A percentile compares a stretch with the other conserved stretches of the same genome.
Conservation (phyloP, 2,888 invertebrate genomes). For the Chamaedrilus cognettii region DNA sequence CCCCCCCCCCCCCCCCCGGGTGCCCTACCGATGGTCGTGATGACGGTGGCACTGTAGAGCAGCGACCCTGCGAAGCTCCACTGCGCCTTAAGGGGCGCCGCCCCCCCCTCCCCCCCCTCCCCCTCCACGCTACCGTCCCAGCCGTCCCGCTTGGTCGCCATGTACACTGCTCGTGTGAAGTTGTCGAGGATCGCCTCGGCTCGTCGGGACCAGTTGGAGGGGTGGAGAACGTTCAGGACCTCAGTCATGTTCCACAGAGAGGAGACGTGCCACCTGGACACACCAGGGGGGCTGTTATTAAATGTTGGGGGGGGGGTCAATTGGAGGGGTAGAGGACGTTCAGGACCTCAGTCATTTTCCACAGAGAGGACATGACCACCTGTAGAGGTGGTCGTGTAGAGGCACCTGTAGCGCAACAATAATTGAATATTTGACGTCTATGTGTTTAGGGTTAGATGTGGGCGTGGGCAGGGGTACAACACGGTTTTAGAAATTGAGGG, state of each 20-base stretch:
- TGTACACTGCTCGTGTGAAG: conserved; percentile 73
- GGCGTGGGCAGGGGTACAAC: no score
- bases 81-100: conserved; percentile 68
- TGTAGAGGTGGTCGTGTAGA: no score
- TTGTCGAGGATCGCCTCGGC: conserved; percentile 76
- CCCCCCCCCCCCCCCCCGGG: neutral
- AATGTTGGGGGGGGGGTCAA: no score
- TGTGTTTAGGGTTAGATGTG: no score
- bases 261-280: conserved; percentile 36
- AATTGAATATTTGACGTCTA: no score
- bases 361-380: conserved; percentile 65
- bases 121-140: conserved; percentile 66
- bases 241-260: conserved; percentile 84
- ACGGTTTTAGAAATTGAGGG: no score
- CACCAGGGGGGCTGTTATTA: no score
- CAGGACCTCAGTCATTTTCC: conserved; percentile 84
- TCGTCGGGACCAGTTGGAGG: conserved; percentile 83
- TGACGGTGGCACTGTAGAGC: conserved; percentile 81
- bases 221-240: conserved; percentile 79
- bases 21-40: conserved; percentile 65
- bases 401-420: no score
- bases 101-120: no score
- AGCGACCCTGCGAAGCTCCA: conserved; percentile 83
- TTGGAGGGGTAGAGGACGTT: conserved; percentile 82
- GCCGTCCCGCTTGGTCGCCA: conserved; percentile 63